Evolutionary conservation across 2,888 invertebrate genomes (phyloP).

Genomic region (Hirudinaria manillensis): DNA sequence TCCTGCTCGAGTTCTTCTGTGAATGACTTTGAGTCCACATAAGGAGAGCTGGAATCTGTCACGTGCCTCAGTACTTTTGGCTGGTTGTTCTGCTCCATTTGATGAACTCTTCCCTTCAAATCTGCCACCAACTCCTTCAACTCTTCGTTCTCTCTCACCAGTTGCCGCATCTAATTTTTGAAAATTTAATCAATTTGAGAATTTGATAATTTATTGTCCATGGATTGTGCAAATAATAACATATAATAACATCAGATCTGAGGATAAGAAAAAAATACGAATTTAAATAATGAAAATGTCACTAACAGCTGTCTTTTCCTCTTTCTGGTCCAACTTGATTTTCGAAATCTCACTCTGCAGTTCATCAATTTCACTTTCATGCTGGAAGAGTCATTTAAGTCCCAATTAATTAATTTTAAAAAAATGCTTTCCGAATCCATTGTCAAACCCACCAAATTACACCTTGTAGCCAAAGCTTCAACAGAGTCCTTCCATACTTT

Average conservation of each 20-base stretch:
- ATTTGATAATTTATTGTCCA: not conserved
- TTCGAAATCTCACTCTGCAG: constrained; percentile 10
- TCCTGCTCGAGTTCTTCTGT: constrained; percentile 17
- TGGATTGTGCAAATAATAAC: too few relatives aligned
- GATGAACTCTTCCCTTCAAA: constrained; percentile 11
- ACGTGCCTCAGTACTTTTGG: constrained; percentile 27
- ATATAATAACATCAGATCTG: not conserved
- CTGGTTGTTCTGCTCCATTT: constrained; percentile 15
- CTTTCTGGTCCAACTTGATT: constrained; percentile 3
- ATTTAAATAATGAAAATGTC: not conserved
- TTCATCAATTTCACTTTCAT: constrained; percentile 24
- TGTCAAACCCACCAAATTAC: constrained; percentile 2
- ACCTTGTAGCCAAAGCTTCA: constrained; percentile 10
- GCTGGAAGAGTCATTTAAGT: not conserved
- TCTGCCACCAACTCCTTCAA: not conserved
- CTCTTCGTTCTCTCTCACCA: constrained; percentile 21
- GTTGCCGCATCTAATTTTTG: constrained; percentile 19
- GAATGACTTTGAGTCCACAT: constrained; percentile 22
- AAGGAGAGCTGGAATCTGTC: constrained; percentile 26
- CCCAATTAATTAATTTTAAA: not conserved
- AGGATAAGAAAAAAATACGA: not conserved
- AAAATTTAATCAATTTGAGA: not conserved
- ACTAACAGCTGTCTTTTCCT: constrained; percentile 26
- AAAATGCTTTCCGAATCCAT: not conserved
- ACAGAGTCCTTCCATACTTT: constrained; percentile 17